Conservation (phyloP, 64 coral and sea anemone species). For the Dendrophyllia cribrosa region DNA sequence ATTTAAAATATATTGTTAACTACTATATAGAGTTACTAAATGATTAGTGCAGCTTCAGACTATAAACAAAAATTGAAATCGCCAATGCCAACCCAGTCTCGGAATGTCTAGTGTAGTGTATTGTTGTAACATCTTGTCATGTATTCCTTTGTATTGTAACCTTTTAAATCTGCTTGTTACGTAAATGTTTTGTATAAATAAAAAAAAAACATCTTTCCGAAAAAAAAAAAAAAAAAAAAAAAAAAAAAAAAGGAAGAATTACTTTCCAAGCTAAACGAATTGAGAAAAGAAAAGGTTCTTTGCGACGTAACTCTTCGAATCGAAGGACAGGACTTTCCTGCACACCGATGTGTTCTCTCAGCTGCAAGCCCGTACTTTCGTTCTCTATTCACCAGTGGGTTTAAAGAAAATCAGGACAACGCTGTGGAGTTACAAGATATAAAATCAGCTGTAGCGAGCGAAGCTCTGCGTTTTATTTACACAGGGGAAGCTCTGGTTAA, state of each 20-base stretch:
- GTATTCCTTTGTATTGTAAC: too few relatives aligned
- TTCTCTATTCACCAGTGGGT: conserved; percentile 8
- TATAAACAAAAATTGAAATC: too few relatives aligned
- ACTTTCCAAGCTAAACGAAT: not conserved
- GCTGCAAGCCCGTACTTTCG: conserved; percentile 34
- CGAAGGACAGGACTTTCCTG: not conserved
- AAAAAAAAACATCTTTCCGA: too few relatives aligned
- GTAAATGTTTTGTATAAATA: too few relatives aligned
- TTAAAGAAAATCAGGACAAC: not conserved
- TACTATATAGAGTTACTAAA: too few relatives aligned
- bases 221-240: too few relatives aligned
- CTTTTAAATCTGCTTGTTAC: too few relatives aligned
- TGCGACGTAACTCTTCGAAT: conserved; percentile 17
- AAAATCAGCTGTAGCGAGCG: not conserved
- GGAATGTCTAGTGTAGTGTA: too few relatives aligned
- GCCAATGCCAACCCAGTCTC: too few relatives aligned
- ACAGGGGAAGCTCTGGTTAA: not conserved
- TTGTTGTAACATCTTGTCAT: too few relatives aligned
- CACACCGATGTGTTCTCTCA: conserved; percentile 11
- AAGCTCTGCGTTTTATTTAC: conserved; percentile 41
- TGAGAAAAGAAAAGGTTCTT: not conserved
- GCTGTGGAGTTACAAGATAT: not conserved
- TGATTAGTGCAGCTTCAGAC: too few relatives aligned
- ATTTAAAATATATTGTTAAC: too few relatives aligned
- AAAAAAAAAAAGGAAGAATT: not conserved